These are phyloP conservation scores for Apotomis betuletana DNA, from an alignment of 2,888 invertebrate genomes.

Conservation along the genomic window DNA sequence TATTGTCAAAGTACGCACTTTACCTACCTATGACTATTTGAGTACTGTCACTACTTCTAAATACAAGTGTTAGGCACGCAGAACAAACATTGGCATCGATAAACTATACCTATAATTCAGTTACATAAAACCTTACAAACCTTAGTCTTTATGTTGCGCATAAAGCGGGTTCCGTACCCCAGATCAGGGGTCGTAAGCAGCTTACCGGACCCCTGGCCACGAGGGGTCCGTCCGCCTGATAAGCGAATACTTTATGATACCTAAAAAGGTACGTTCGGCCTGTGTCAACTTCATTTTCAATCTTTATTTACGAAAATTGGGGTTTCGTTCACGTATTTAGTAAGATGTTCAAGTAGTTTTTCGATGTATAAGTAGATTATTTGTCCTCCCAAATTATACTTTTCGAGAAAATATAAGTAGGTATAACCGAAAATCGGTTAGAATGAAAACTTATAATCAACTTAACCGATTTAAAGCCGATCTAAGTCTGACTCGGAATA, in stretches of 20 bases:
- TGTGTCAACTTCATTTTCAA: not conserved
- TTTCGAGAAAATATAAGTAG: too few species aligned
- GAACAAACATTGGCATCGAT: not conserved
- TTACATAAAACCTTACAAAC: not conserved
- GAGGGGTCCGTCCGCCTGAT: constrained; percentile 1
- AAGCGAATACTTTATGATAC: constrained; percentile 10
- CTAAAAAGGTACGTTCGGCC: constrained; percentile 2
- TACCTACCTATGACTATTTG: too few species aligned
- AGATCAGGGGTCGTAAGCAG: constrained; percentile 16
- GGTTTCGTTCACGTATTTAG: too few species aligned
- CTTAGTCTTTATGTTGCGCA: constrained; percentile 1
- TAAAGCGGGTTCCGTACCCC: constrained; percentile 2
- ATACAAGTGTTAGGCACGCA: not conserved
- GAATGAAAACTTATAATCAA: too few species aligned
- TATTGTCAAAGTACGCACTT: too few species aligned
- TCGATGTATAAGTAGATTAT: too few species aligned
- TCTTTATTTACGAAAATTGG: too few species aligned
- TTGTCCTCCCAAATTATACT: too few species aligned
- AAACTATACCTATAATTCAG: not conserved
- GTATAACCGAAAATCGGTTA: too few species aligned
- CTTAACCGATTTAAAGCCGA: too few species aligned
- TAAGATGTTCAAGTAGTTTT: not conserved
- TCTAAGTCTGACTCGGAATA: too few species aligned
- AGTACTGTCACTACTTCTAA: too few species aligned
- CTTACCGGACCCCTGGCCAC: constrained; percentile 8